A percentile compares a stretch with the other conserved stretches of the same genome.
Conservation (phyloP, 1,140 invertebrate genomes). For the Drosophila virilis region DNA sequence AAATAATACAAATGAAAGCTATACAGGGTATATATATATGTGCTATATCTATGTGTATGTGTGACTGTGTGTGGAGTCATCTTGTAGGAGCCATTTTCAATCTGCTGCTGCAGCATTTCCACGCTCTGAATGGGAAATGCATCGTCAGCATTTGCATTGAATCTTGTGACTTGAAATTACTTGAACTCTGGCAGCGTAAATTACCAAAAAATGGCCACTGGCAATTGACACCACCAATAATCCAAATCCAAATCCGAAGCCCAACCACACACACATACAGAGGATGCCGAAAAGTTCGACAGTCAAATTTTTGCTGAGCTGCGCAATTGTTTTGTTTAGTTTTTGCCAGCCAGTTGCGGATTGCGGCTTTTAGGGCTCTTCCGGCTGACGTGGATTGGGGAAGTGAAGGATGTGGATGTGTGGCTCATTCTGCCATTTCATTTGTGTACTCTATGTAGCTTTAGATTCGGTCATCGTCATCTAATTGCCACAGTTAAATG, state of each 20-base stretch:
- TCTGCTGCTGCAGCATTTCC: conserved; percentile 69
- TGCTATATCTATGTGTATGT: conserved; percentile 1
- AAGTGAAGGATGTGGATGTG: not conserved
- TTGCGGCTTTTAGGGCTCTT: conserved; percentile 42
- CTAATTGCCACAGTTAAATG: conserved; percentile 61
- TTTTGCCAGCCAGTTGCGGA: conserved; percentile 26
- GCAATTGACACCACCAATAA: conserved; percentile 82
- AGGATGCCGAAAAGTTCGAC: conserved; percentile 50
- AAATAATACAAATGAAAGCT: conserved; percentile 73
- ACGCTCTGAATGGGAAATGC: conserved; percentile 70
- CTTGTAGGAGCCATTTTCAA: conserved; percentile 75
- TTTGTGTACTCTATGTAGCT: conserved; percentile 8
- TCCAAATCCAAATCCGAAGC: conserved; percentile 47
- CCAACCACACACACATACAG: not conserved
- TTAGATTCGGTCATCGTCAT: conserved; percentile 40
- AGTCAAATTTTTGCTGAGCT: conserved; percentile 71
- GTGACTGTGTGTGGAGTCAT: conserved; percentile 26
- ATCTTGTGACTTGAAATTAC: conserved; percentile 73
- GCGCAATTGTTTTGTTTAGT: conserved; percentile 70
- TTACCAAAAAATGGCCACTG: conserved; percentile 80
- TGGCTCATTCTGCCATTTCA: conserved; percentile 12
- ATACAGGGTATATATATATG: conserved; percentile 25
- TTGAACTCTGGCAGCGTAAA: conserved; percentile 68
- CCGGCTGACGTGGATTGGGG: not conserved
- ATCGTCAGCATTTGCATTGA: conserved; percentile 79